Evolutionary conservation across 1,140 invertebrate species (phyloP), one percentile per base, ranked within the genome.

Genomic region (Bombus pyrosoma): DNA sequence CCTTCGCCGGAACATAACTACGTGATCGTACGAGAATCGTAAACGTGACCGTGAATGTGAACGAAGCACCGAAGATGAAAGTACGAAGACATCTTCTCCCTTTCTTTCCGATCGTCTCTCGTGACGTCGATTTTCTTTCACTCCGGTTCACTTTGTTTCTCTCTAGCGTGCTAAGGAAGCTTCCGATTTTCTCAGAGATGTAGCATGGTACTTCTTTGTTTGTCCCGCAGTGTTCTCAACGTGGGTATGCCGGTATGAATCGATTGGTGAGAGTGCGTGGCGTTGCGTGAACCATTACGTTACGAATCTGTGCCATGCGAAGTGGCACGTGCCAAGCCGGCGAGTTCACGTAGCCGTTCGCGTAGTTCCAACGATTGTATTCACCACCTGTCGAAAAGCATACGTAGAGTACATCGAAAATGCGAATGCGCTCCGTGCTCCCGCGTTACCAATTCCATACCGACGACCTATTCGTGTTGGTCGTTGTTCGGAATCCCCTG

Each of bases 211-310:
- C 89, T 87, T 90, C 82, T 87, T 87, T 87, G 43, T 80, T 78
- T 34, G 86, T 43, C 80, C 86, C 86, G 88, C 43, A 72, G 81
- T 71, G 81, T 86, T 87, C 86, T 90, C 88, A 90, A 90, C 88
- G 89, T 90, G 89, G 89, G 66, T 82, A 77, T 68, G 91, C 91
- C 92, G 95, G 95, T 94, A 95, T 92, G 93, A 95, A 95, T 90
- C 94, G 94, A 94, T 95, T 95, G 89, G 94, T 95, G 91, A 95
- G 92, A 90, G 94, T 95, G 93, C 94, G 93, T 92, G 95, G 95
- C 86, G 95, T 95, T 91, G 94, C 94, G 91, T 95, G 94, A 95
- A 95, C 95, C 95, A 95, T 94, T 95, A 95, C 94, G 94, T 95
- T 95, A 94, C 95, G 94, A 92, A 95, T 93, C 92, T 92, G 94